phyloP scores from a whole-genome alignment of 2,113 vertebrate genomes.

The Serinus canaria region DNA sequence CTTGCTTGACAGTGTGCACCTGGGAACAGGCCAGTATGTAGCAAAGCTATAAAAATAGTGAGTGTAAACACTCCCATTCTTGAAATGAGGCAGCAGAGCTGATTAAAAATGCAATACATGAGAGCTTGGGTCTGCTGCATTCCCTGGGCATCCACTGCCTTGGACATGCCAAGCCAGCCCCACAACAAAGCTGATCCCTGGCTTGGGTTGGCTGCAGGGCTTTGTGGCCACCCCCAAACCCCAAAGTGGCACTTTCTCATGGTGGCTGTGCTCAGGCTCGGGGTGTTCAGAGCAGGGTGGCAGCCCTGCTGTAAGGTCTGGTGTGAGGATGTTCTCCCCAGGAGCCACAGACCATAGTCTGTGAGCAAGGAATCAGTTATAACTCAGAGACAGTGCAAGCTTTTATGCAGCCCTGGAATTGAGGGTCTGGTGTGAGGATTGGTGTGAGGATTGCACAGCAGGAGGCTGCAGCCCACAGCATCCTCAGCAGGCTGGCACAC shows the following conservation, averaged over 20 bases:
- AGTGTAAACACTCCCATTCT: background rate
- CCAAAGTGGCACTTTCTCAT: background rate
- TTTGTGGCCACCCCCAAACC: background rate
- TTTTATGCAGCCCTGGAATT: too few species aligned
- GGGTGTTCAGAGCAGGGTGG: background rate
- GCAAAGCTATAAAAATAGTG: background rate
- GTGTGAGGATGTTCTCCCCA: too few species aligned
- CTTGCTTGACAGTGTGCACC: background rate
- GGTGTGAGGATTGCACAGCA: background rate
- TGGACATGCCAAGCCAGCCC: background rate
- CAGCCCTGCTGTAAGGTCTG: background rate
- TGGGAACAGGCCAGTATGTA: background rate
- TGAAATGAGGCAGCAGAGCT: background rate
- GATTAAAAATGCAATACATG: background rate
- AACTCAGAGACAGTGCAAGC: too few species aligned
- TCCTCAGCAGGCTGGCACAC: background rate
- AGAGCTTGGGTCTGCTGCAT: background rate
- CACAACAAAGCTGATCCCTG: background rate
- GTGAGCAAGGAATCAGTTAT: too few species aligned
- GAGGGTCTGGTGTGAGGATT: background rate
- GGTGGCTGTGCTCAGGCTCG: background rate
- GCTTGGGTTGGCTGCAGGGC: background rate
- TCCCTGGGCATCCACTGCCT: background rate
- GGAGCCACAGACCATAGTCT: too few species aligned
- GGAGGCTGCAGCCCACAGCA: background rate